A percentile compares a stretch with the other conserved stretches of the same genome.
Conservation (phyloP, 2,113 vertebrate species). For the Scalopus aquaticus region DNA sequence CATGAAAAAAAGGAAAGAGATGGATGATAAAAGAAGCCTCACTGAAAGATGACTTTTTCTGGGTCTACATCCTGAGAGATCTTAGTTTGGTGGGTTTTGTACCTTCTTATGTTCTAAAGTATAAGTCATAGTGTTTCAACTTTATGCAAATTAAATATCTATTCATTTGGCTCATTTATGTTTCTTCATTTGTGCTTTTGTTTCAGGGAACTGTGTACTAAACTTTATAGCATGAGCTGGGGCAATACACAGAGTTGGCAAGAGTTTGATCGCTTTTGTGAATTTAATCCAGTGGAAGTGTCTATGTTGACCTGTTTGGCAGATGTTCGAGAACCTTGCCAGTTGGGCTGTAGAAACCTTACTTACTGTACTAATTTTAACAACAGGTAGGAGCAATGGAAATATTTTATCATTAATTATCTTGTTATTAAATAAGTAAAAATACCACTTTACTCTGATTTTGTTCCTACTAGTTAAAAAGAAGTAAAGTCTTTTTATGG, state of each 20-base stretch:
- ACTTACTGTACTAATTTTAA: constrained; percentile 99
- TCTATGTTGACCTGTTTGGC: constrained; percentile 97
- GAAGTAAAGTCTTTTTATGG: neutral
- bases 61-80: neutral
- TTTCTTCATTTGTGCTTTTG: constrained; percentile 51
- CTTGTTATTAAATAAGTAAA: constrained; percentile 67
- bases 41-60: neutral
- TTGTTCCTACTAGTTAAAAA: constrained; percentile 46
- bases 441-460: constrained; percentile 49
- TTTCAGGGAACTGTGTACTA: constrained; percentile 94
- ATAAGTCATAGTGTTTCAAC: neutral
- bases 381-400: constrained; percentile 91
- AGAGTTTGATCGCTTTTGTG: constrained; percentile 97
- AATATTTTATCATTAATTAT: constrained; percentile 72
- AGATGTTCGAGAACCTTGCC: constrained; percentile 97
- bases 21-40: neutral
- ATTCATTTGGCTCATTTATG: neutral
- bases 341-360: constrained; percentile 97
- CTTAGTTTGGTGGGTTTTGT: constrained; percentile 10
- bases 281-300: constrained; percentile 95
- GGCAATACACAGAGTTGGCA: constrained; percentile 97
- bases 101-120: constrained; percentile 33
- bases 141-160: constrained; percentile 36
- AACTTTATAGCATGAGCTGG: constrained; percentile 98
- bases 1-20: neutral